phyloP scores from a whole-genome alignment of 64 coral and sea anemone genomes.

The Anthopleura sola region DNA sequence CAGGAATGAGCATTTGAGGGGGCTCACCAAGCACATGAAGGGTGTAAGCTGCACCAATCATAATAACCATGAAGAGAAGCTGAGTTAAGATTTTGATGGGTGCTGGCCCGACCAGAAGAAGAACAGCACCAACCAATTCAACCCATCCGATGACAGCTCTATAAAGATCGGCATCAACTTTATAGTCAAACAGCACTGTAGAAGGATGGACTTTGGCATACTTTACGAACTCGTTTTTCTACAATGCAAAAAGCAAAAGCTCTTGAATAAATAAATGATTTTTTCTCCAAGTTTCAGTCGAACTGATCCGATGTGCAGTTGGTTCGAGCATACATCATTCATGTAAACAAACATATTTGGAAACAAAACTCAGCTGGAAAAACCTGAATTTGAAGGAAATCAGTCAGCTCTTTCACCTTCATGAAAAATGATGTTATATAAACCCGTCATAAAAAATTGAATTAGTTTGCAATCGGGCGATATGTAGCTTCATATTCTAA shows the following conservation, averaged over 20 bases:
- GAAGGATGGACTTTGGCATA: conserved; percentile 54
- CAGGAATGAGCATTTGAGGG: conserved; percentile 31
- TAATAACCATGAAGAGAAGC: conserved; percentile 42
- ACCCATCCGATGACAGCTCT: conserved; percentile 43
- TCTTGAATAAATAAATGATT: background rate
- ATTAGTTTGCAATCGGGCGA: background rate
- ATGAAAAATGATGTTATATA: too few species aligned
- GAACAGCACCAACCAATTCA: conserved; percentile 41
- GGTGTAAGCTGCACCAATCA: conserved; percentile 47
- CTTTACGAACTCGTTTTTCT: conserved; percentile 65
- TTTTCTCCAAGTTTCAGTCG: too few species aligned
- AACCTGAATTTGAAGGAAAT: too few species aligned
- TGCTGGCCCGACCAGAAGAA: conserved; percentile 44
- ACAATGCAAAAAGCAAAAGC: conserved; percentile 4
- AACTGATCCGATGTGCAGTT: too few species aligned
- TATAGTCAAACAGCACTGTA: conserved; percentile 50
- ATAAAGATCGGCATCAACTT: conserved; percentile 42
- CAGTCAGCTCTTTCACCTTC: too few species aligned
- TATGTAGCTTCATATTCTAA: too few species aligned
- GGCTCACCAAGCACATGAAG: conserved; percentile 41
- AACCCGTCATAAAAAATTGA: too few species aligned
- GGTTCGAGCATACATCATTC: too few species aligned
- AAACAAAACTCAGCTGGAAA: too few species aligned
- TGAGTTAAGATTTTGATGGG: conserved; percentile 47
- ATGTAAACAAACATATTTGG: too few species aligned